Evolutionary conservation across 1,140 invertebrate species (phyloP).

Genomic region (Frieseomelitta varia): DNA sequence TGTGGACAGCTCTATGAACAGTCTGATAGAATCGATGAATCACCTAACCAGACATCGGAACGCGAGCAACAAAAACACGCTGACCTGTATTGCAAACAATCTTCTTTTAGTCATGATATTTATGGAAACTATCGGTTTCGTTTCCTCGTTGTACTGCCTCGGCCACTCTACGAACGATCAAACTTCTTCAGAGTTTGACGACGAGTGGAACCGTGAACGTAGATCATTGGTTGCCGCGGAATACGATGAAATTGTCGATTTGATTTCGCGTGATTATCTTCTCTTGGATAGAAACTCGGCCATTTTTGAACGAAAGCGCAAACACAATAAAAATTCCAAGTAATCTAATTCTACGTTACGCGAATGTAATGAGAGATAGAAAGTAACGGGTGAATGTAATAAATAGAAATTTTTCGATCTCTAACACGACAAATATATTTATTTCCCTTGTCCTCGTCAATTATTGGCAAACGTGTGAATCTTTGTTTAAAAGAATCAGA

Average conservation of each 20-base stretch:
- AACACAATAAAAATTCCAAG: background rate
- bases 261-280: background rate
- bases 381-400: background rate
- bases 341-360: background rate
- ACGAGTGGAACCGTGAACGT: slow-evolving; percentile 4
- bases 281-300: background rate
- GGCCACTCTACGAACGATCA: slow-evolving; percentile 28
- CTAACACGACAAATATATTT: background rate
- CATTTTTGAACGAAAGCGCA: background rate
- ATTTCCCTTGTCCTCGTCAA: background rate
- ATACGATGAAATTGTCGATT: background rate
- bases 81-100: slow-evolving; percentile 64
- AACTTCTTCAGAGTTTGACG: background rate
- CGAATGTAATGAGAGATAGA: background rate
- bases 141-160: slow-evolving; percentile 57
- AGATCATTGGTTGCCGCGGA: slow-evolving; percentile 7
- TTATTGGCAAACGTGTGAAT: background rate
- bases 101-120: slow-evolving; percentile 66
- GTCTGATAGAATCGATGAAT: slow-evolving; percentile 58
- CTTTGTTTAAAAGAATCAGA: background rate
- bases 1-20: slow-evolving; percentile 41
- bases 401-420: background rate
- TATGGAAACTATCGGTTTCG: slow-evolving; percentile 63
- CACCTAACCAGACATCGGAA: slow-evolving; percentile 25
- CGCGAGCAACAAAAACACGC: slow-evolving; percentile 32